Evolutionary conservation across 2,888 invertebrate genomes (phyloP).

Genomic region (Epistrophella euchroma): DNA sequence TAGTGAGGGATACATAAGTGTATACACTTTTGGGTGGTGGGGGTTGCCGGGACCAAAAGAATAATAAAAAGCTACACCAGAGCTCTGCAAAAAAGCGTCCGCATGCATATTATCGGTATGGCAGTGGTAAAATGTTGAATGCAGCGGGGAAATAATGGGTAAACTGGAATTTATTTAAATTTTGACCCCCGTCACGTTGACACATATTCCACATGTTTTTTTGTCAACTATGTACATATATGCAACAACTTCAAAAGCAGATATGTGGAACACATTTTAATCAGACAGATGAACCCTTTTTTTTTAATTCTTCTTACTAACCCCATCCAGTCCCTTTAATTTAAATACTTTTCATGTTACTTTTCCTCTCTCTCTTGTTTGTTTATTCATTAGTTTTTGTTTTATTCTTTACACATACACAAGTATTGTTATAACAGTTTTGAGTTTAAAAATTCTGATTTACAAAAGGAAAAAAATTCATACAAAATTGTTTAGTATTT

Average conservation of each 20-base stretch:
- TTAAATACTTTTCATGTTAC: background rate
- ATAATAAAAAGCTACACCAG: conserved; percentile 20
- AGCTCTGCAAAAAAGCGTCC: conserved; percentile 20
- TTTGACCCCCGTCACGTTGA: conserved; percentile 18
- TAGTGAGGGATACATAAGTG: background rate
- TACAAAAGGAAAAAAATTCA: no score
- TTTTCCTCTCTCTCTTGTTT: background rate
- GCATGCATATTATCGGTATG: background rate
- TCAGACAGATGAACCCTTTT: conserved; percentile 9
- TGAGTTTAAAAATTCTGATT: no score
- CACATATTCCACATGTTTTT: conserved; percentile 3
- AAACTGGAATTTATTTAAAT: conserved; percentile 11
- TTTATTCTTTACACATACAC: background rate
- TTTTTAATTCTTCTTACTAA: no score
- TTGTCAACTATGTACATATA: background rate
- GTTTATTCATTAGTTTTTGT: background rate
- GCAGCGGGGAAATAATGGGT: background rate
- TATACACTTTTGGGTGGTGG: background rate
- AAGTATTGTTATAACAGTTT: no score
- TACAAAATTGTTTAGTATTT: no score
- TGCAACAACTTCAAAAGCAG: background rate
- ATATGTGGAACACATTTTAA: background rate
- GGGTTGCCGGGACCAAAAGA: background rate
- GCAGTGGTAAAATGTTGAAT: background rate
- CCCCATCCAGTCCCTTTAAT: background rate